Conservation (phyloP, 2,888 invertebrate species). For the Pegoplata infirma region DNA sequence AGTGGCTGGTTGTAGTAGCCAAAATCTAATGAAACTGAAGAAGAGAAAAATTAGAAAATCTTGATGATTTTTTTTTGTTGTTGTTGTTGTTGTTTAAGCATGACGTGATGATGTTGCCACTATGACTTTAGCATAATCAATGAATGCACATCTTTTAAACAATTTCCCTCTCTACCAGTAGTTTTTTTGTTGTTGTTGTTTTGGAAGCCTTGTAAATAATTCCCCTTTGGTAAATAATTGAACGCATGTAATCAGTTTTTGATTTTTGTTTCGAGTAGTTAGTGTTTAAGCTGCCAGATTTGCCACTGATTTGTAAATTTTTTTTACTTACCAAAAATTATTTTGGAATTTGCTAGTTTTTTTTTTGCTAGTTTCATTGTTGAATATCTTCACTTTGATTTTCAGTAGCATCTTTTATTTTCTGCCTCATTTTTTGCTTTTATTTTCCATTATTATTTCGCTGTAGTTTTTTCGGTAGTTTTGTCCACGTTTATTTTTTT, state of each 20-base stretch:
- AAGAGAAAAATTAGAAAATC: conserved; percentile 17
- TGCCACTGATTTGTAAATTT: conserved; percentile 50
- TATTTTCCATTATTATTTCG: conserved; percentile 33
- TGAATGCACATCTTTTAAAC: conserved; percentile 46
- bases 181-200: background rate
- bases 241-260: conserved; percentile 61
- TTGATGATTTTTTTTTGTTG: conserved; percentile 28
- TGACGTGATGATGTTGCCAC: conserved; percentile 59
- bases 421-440: conserved; percentile 51
- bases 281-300: conserved; percentile 50
- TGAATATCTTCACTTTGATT: conserved; percentile 49
- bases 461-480: conserved; percentile 54
- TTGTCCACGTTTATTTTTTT: conserved; percentile 71
- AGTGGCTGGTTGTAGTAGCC: conserved; percentile 11
- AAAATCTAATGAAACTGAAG: conserved; percentile 8
- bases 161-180: conserved; percentile 43
- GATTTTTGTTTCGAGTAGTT: conserved; percentile 15
- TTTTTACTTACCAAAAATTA: conserved; percentile 38
- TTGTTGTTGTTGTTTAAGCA: conserved; percentile 24
- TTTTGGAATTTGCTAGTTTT: conserved; percentile 57
- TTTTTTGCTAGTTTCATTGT: conserved; percentile 25
- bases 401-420: conserved; percentile 40
- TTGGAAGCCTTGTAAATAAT: conserved; percentile 30
- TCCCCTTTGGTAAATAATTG: conserved; percentile 51
- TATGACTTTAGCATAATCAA: conserved; percentile 60